These are phyloP conservation scores for Galendromus occidentalis DNA, from an alignment of 1,140 invertebrate species.

Conservation along the genomic window DNA sequence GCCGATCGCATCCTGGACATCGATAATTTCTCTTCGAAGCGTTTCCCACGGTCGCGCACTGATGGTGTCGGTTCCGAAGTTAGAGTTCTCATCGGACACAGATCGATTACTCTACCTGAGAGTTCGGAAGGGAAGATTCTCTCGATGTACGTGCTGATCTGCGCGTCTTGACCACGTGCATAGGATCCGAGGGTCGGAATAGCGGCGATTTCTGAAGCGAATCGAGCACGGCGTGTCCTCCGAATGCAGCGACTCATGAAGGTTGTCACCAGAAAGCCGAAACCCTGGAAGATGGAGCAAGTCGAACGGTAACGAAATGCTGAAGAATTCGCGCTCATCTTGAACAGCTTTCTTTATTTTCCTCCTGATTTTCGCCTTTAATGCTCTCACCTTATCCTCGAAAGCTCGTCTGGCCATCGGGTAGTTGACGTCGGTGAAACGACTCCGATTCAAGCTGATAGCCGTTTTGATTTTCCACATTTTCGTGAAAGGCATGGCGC, in stretches of 20 bases:
- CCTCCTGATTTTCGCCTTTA: no score
- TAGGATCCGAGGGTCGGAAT: slow-evolving; percentile 93
- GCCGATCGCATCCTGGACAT: slow-evolving; percentile 89
- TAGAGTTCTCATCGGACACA: slow-evolving; percentile 94
- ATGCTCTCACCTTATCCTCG: slow-evolving; percentile 56
- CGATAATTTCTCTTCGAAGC: slow-evolving; percentile 68
- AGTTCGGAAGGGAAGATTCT: slow-evolving; percentile 93
- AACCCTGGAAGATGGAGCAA: slow-evolving; percentile 39
- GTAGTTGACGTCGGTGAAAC: slow-evolving; percentile 81
- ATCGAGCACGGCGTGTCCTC: slow-evolving; percentile 91
- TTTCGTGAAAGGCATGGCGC: slow-evolving; percentile 99
- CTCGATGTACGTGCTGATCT: slow-evolving; percentile 95
- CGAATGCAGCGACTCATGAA: slow-evolving; percentile 99
- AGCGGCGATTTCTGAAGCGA: slow-evolving; percentile 88
- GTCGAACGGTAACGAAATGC: not conserved
- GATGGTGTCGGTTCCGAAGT: slow-evolving; percentile 92
- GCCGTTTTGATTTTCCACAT: slow-evolving; percentile 91
- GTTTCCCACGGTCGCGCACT: slow-evolving; percentile 71
- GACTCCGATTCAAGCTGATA: slow-evolving; percentile 87
- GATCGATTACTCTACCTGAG: slow-evolving; percentile 94
- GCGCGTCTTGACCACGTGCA: slow-evolving; percentile 84
- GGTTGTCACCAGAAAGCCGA: slow-evolving; percentile 93
- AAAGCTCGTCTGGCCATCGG: slow-evolving; percentile 88
- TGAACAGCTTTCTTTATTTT: no score
- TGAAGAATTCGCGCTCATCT: not conserved